These are phyloP conservation scores for Dromiciops gliroides DNA, from an alignment of 2,113 vertebrate species.

Conservation along the genomic window DNA sequence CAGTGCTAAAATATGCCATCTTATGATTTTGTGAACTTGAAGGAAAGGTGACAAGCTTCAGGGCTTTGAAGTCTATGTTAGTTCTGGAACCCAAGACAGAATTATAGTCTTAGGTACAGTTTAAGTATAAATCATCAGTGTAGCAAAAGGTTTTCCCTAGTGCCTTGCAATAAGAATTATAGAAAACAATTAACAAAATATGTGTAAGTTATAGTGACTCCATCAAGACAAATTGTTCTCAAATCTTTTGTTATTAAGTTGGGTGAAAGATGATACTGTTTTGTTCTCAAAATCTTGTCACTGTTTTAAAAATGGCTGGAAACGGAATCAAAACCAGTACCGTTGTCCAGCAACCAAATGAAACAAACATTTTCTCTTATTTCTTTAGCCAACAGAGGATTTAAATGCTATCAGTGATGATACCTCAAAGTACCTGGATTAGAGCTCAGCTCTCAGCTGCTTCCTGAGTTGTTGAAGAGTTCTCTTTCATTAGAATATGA, in stretches of 20 bases:
- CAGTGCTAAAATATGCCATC: background rate
- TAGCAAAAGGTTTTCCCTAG: background rate
- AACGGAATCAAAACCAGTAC: slow-evolving; percentile 75
- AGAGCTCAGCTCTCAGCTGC: slow-evolving; percentile 59
- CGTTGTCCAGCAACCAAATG: slow-evolving; percentile 79
- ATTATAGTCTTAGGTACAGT: slow-evolving; percentile 6
- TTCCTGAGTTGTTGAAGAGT: slow-evolving; percentile 61
- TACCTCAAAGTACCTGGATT: slow-evolving; percentile 72
- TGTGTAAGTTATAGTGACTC: slow-evolving; percentile 73
- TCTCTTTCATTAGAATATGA: slow-evolving; percentile 38
- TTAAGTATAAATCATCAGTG: slow-evolving; percentile 51
- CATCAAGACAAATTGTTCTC: slow-evolving; percentile 64
- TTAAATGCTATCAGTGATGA: slow-evolving; percentile 74
- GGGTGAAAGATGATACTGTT: slow-evolving; percentile 75
- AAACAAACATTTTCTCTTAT: slow-evolving; percentile 77
- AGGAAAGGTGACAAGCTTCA: slow-evolving; percentile 28
- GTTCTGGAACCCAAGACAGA: slow-evolving; percentile 37
- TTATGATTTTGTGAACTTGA: background rate
- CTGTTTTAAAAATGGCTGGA: slow-evolving; percentile 76
- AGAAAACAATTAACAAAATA: slow-evolving; percentile 76
- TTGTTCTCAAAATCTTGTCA: slow-evolving; percentile 77
- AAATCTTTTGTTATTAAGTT: slow-evolving; percentile 78
- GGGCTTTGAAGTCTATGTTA: slow-evolving; percentile 33
- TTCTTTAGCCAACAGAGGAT: slow-evolving; percentile 74
- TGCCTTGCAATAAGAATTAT: slow-evolving; percentile 64